Evolutionary conservation across 2,113 vertebrate genomes (phyloP), one percentile per base, ranked within the genome.

Genomic region (Eptesicus fuscus): DNA sequence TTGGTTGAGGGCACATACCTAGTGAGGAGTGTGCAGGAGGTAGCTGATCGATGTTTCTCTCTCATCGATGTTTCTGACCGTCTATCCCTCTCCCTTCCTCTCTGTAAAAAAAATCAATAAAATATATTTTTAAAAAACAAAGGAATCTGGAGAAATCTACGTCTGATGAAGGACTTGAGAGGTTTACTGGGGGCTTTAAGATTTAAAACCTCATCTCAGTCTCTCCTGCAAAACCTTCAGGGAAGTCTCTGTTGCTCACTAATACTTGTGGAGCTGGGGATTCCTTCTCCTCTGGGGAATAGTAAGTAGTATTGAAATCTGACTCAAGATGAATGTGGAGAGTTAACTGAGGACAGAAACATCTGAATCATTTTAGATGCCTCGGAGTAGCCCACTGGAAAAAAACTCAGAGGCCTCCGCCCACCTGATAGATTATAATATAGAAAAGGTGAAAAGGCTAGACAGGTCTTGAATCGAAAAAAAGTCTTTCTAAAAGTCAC

Each of bases 401-500:
- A 71, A 47, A 2, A 61, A 61, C 56, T 2, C 5, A 82, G 28
- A 79, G 8, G 18, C 30, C 80, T 47, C 28, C 9, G 59, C 44
- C 51, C 30, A 40, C 49, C 85, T 65, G 59, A 35, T 53, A 47
- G 40, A 49, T 73, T 22, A 37, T 16, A n/a, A 11, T 9, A 25
- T 28, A n/a, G 69, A 56, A 84, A 73, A 84, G 9, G 25, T 4
- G 40, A 44, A 32, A 73, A 90, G 25, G 25, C 40, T 49, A 53
- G 71, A 35, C 59, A 78, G 2, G 14, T 2, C 18, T 13, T 18
- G 22, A 7, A 65, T 80, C 70, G 51, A 59, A 35, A 70, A 85
- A 85, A 85, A n/a, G 22, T 42, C 37, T 87, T 95, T 67, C 92
- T 32, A 94, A 82, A 89, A 79, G 23, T 65, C 40, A 67, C 53